Evolutionary conservation across 30 jellyfish, hydroid and myxozoan genomes (phyloP).

Genomic region (Catostylus mosaicus): DNA sequence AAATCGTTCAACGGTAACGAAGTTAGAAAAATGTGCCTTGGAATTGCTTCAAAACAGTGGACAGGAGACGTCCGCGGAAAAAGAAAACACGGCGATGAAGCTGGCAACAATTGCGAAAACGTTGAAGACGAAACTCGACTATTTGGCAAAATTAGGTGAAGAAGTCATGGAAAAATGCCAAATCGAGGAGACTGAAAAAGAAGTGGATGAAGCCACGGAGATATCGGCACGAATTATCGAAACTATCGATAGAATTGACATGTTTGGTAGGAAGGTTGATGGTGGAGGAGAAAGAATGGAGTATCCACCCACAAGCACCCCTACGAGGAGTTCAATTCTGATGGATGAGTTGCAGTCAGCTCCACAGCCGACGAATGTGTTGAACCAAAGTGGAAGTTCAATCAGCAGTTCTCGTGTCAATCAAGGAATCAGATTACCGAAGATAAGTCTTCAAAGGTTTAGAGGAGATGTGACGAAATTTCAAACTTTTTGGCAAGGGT

Average conservation of each 20-base stretch:
- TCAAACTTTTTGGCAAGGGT: background rate
- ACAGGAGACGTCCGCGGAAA: conserved; percentile 15
- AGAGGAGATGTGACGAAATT: conserved; percentile 14
- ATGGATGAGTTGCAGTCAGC: background rate
- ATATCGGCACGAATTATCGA: conserved; percentile 14
- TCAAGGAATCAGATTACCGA: conserved; percentile 18
- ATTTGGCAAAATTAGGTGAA: conserved; percentile 13
- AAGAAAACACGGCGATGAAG: background rate
- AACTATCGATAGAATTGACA: background rate
- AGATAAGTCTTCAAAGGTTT: conserved; percentile 16
- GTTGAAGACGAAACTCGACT: background rate
- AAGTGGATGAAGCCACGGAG: conserved; percentile 28
- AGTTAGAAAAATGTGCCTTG: background rate
- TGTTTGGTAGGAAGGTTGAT: conserved; percentile 1
- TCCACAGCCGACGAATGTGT: conserved; percentile 3
- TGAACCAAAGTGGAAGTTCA: conserved; percentile 31
- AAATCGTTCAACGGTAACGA: conserved; percentile 14
- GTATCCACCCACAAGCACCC: conserved; percentile 28
- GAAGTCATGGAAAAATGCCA: conserved; percentile 11
- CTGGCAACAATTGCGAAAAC: conserved; percentile 12
- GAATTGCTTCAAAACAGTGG: background rate
- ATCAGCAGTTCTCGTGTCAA: conserved; percentile 1
- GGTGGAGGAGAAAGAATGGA: conserved; percentile 9
- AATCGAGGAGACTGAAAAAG: conserved; percentile 1
- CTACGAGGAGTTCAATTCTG: conserved; percentile 4